Evolutionary conservation across 2,797 vertebrate species (phyloP).

Genomic region (Hyperoplus immaculatus): DNA sequence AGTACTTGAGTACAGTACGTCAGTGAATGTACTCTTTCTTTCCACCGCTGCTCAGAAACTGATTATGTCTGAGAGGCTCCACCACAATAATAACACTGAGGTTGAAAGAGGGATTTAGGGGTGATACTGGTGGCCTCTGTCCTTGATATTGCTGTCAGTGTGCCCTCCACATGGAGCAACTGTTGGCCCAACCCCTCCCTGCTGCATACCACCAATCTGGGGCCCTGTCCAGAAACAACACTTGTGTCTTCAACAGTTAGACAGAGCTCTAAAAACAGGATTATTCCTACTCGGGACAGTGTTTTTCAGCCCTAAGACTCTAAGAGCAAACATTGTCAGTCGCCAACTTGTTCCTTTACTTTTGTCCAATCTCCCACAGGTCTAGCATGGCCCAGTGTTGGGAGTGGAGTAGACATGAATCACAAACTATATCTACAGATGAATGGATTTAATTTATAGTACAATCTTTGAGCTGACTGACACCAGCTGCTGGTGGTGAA

Average conservation of each 20-base stretch:
- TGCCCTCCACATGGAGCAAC: constrained; percentile 79
- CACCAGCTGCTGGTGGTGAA: constrained; percentile 66
- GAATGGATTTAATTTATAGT: constrained; percentile 46
- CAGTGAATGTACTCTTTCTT: constrained; percentile 7
- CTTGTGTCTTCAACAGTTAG: constrained; percentile 71
- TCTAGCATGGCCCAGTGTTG: not conserved
- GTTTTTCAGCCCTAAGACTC: constrained; percentile 12
- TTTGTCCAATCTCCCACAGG: not conserved
- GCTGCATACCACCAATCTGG: constrained; percentile 75
- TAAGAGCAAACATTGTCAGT: not conserved
- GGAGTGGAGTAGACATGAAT: not conserved
- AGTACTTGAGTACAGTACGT: not conserved
- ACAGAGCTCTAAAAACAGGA: constrained; percentile 53
- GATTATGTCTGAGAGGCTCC: not conserved
- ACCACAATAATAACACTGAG: constrained; percentile 19
- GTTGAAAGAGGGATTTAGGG: constrained; percentile 45
- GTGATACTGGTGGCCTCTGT: constrained; percentile 66
- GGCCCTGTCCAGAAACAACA: constrained; percentile 79
- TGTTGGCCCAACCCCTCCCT: constrained; percentile 71
- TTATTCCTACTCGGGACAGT: constrained; percentile 29
- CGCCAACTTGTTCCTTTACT: not conserved
- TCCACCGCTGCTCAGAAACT: not conserved
- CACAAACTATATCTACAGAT: constrained; percentile 22
- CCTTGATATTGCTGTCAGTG: constrained; percentile 78
- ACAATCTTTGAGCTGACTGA: constrained; percentile 56